Conservation (phyloP, 2,888 invertebrate genomes). For the Drosophila merina region DNA sequence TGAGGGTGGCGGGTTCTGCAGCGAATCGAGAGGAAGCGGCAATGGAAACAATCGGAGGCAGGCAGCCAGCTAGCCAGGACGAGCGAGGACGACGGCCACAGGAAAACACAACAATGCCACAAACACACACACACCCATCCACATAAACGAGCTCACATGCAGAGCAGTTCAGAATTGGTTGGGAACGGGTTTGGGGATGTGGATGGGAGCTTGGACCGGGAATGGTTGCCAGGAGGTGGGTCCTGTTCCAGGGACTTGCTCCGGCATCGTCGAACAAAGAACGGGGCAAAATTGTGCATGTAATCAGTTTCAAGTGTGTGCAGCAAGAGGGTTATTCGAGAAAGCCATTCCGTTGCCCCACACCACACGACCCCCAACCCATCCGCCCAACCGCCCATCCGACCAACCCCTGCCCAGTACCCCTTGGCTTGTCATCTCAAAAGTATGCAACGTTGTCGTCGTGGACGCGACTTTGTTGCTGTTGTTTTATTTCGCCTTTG, state of each 20-base stretch:
- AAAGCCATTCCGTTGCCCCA: slow-evolving; percentile 60
- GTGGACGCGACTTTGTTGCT: slow-evolving; percentile 66
- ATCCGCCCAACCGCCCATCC: not conserved
- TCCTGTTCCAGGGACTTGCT: slow-evolving; percentile 41
- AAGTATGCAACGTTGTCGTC: slow-evolving; percentile 66
- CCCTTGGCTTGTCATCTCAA: slow-evolving; percentile 65
- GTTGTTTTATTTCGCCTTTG: slow-evolving; percentile 69
- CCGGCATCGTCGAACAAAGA: slow-evolving; percentile 65
- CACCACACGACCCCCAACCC: not conserved
- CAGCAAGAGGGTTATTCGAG: slow-evolving; percentile 48
- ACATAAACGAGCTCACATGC: slow-evolving; percentile 24
- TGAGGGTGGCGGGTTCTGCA: slow-evolving; percentile 10
- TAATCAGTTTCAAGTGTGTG: slow-evolving; percentile 75
- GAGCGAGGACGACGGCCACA: slow-evolving; percentile 58
- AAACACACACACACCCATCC: slow-evolving; percentile 30
- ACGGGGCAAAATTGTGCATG: slow-evolving; percentile 74
- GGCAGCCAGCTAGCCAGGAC: slow-evolving; percentile 38
- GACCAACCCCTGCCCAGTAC: not conserved
- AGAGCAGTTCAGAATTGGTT: slow-evolving; percentile 63
- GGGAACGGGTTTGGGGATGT: slow-evolving; percentile 8
- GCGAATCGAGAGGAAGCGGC: slow-evolving; percentile 55
- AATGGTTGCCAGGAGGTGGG: slow-evolving; percentile 5
- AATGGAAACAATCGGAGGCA: slow-evolving; percentile 64
- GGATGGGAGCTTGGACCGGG: not conserved
- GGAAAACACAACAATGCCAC: slow-evolving; percentile 60